Conservation (phyloP, 2,888 invertebrate species). For the Cyaniris semiargus region DNA sequence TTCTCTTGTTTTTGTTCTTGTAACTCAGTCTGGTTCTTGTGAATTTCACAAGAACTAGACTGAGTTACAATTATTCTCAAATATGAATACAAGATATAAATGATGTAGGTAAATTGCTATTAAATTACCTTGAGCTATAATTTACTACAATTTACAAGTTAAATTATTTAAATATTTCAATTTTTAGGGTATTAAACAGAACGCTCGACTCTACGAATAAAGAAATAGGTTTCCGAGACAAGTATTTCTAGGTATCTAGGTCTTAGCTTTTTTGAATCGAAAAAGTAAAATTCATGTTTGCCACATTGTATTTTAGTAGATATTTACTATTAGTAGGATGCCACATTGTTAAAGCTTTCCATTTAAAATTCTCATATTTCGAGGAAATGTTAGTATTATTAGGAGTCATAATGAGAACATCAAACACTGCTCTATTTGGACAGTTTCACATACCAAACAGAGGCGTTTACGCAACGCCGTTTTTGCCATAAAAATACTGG, state of each 20-base stretch:
- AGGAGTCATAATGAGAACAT: neutral
- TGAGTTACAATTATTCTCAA: neutral
- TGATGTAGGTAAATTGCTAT: neutral
- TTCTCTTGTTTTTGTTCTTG: no score
- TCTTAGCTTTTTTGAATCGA: neutral
- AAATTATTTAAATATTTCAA: no score
- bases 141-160: neutral
- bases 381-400: neutral
- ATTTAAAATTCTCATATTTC: neutral
- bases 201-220: neutral
- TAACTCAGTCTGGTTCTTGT: no score
- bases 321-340: no score
- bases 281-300: neutral
- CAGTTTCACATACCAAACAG: neutral
- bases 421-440: neutral
- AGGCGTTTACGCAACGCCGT: conserved; percentile 1
- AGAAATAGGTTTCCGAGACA: neutral
- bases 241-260: neutral
- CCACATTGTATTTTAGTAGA: no score
- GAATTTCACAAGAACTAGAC: no score
- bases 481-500: neutral
- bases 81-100: neutral
- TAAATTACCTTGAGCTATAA: neutral
- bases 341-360: neutral
- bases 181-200: no score